phyloP scores from a whole-genome alignment of 92 coral and sea anemone genomes.

The Phenganax subtilis region DNA sequence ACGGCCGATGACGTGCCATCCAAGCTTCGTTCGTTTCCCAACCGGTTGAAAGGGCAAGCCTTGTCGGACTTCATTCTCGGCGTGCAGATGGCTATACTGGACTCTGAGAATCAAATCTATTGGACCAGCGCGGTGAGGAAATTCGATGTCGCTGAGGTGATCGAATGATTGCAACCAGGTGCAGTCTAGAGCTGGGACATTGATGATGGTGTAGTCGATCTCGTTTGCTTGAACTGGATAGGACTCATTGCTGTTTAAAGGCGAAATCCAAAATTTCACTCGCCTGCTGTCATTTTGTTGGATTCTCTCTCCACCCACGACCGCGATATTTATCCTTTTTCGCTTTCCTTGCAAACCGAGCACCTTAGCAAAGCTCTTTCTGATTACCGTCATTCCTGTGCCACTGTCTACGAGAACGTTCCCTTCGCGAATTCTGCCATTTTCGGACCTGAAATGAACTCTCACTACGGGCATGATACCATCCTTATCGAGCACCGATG shows the following conservation, averaged over 20 bases:
- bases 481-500: constrained; percentile 38
- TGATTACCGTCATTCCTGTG: not conserved
- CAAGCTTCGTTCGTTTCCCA: no score
- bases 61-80: constrained; percentile 32
- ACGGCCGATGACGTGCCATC: no score
- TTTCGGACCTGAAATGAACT: constrained; percentile 47
- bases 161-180: constrained; percentile 40
- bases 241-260: constrained; percentile 32
- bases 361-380: constrained; percentile 35
- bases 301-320: constrained; percentile 44
- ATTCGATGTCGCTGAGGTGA: constrained; percentile 33
- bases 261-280: constrained; percentile 49
- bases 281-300: constrained; percentile 35
- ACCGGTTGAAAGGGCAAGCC: no score
- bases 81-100: constrained; percentile 30
- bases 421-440: constrained; percentile 47
- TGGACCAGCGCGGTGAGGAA: constrained; percentile 47
- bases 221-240: constrained; percentile 37
- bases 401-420: constrained; percentile 55
- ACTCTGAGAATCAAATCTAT: constrained; percentile 24
- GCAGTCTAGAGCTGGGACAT: constrained; percentile 31
- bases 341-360: constrained; percentile 44
- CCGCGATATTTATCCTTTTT: constrained; percentile 44
- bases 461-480: constrained; percentile 55
- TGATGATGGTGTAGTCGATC: constrained; percentile 37